Evolutionary conservation across 2,113 vertebrate genomes (phyloP), one percentile per base, ranked within the genome.

Genomic region (Ploceus nigricollis): DNA sequence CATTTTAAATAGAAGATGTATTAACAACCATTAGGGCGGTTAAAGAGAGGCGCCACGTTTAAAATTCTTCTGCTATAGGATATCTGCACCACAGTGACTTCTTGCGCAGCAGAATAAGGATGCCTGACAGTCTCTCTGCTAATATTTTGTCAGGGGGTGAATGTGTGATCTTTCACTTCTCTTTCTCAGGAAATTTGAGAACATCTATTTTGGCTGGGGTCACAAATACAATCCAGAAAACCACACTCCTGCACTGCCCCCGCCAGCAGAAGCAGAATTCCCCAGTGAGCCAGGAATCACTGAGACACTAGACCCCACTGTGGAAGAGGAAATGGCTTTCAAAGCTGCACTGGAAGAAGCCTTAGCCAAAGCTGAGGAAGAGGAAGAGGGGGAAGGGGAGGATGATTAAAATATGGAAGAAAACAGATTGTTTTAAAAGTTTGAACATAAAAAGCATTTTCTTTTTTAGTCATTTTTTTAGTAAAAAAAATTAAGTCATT

Each of bases 191-290:
- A 98, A 97, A 77, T 98, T 98, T 97, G 99, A 98, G 58, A 99
- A 99, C 95, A 97, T 99, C 58, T 99, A 99, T 90, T 92, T 99
- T 63, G 99, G 99, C 78, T 99, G 99, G 99, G 99, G 99, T 60
- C 95, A 98, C 94, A 99, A 99, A 96, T 99, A 98, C 75, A 94
- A 90, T 35, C 97, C 98, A 3, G 98, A 98, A 24, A 98, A 96
- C 66, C 98, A 98, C 92, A 97, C 54, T 42, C 99, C 99, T 0
- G 33, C 96, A 2, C 30, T 97, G 27, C 98, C 97, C 35, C 98
- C 95, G 0, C 66, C 68, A 6, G 98, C 98, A 42, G 98, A 98
- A 77, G 72, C 30, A 2, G 99, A 99, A 91, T 99, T 98, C 45
- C 95, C 97, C 37, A 98, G 81, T 0, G 98, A 98, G 33, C 98